A percentile compares a stretch with the other conserved stretches of the same genome.
These are phyloP conservation scores for Pelosia muscerda DNA, from an alignment of 2,888 invertebrate species.

Conservation along the genomic window DNA sequence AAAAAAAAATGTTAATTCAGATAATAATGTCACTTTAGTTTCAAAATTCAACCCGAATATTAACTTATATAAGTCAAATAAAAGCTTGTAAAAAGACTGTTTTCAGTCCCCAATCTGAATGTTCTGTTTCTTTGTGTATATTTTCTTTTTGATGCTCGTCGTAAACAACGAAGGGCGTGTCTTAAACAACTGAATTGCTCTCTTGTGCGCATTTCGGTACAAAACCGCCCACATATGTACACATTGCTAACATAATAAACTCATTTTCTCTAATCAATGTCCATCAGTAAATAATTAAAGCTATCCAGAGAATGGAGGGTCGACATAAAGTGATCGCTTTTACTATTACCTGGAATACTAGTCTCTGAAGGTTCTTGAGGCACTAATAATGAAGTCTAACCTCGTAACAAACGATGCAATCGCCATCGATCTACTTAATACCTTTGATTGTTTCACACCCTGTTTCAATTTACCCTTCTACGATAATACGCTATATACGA, in stretches of 20 bases:
- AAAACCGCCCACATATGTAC: not conserved
- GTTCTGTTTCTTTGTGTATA: not conserved
- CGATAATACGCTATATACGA: no score
- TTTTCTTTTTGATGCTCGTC: not conserved
- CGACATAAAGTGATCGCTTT: constrained; percentile 1
- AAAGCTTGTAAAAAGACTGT: not conserved
- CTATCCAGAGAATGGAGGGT: not conserved
- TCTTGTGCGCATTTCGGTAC: not conserved
- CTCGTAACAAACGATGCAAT: not conserved
- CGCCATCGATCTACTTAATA: not conserved
- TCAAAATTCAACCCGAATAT: no score
- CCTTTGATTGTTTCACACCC: not conserved
- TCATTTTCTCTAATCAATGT: not conserved
- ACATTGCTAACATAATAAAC: not conserved
- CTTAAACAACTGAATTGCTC: not conserved
- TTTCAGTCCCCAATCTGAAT: not conserved
- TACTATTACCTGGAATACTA: not conserved
- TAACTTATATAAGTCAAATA: no score
- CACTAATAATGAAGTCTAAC: not conserved
- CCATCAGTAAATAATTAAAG: constrained; percentile 6
- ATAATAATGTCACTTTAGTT: no score
- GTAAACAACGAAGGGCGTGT: not conserved
- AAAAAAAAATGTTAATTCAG: no score
- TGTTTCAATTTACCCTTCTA: not conserved
- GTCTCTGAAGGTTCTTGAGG: not conserved